Conservation (phyloP, 2,888 invertebrate species). For the Scaptomyza cyrtandrae region DNA sequence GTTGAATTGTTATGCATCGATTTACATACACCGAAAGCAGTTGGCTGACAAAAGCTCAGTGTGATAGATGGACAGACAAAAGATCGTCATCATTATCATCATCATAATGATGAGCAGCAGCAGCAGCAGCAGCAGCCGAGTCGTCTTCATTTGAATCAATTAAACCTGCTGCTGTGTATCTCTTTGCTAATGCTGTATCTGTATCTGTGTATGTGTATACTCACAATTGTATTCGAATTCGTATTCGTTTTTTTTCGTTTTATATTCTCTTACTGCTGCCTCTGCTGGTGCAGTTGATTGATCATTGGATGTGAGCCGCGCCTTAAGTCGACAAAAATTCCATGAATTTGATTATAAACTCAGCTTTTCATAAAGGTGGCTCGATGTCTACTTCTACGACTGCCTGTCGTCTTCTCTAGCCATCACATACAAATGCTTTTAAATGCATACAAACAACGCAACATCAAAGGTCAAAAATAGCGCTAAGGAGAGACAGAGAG, state of each 20-base stretch:
- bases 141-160: constrained; percentile 74
- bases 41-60: constrained; percentile 42
- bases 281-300: constrained; percentile 68
- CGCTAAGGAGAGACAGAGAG: constrained; percentile 22
- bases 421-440: constrained; percentile 10
- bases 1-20: constrained; percentile 62
- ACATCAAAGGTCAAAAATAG: constrained; percentile 62
- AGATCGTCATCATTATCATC: constrained; percentile 36
- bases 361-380: constrained; percentile 62
- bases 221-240: constrained; percentile 32
- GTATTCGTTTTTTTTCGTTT: constrained; percentile 34
- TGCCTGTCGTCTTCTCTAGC: constrained; percentile 14
- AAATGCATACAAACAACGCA: constrained; percentile 21
- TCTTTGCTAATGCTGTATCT: constrained; percentile 1
- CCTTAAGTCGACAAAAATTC: constrained; percentile 66
- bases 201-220: constrained; percentile 23
- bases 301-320: constrained; percentile 69
- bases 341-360: constrained; percentile 71
- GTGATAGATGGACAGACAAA: constrained; percentile 52
- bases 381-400: constrained; percentile 18
- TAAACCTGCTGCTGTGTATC: constrained; percentile 52
- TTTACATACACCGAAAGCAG: constrained; percentile 59
- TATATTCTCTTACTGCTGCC: constrained; percentile 49
- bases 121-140: constrained; percentile 24
- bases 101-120: constrained; percentile 30